Percentiles rank a stretch among this genome's conserved stretches.
Evolutionary conservation across 2,797 vertebrate genomes (phyloP).

Genomic region (Etheostoma nigrum): DNA sequence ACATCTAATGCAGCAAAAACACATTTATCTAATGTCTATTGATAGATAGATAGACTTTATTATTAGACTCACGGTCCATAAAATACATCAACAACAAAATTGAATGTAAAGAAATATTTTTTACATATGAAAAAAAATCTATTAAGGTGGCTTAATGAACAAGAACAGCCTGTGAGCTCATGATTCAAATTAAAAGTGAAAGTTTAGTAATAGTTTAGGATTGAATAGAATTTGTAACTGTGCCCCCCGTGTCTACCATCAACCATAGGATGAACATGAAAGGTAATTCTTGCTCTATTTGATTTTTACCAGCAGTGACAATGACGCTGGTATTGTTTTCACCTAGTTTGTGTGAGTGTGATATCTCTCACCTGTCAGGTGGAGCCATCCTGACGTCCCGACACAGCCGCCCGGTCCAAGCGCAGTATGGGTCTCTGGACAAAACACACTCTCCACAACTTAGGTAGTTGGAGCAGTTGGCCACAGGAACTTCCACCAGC

Average conservation of each 20-base stretch:
- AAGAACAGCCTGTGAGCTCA: neutral
- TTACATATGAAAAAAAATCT: too few species aligned
- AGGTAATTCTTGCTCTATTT: too few species aligned
- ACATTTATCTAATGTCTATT: neutral
- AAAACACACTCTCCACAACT: constrained; percentile 93
- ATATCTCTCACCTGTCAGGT: constrained; percentile 77
- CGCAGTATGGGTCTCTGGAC: constrained; percentile 93
- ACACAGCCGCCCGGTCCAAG: constrained; percentile 87
- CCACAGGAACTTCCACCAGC: constrained; percentile 89
- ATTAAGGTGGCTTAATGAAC: neutral
- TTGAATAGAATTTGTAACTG: too few species aligned
- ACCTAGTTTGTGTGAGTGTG: neutral
- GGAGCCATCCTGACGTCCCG: constrained; percentile 83
- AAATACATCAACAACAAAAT: too few species aligned
- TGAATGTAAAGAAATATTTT: too few species aligned
- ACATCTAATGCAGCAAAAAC: neutral
- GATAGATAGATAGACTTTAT: too few species aligned
- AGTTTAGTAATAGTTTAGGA: neutral
- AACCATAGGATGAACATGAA: too few species aligned
- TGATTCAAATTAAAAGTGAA: neutral
- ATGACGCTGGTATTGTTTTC: too few species aligned
- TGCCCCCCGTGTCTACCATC: too few species aligned
- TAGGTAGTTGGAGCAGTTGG: constrained; percentile 91
- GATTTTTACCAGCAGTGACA: too few species aligned
- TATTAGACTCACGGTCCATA: too few species aligned